Evolutionary conservation across 2,888 invertebrate species (phyloP).

Genomic region (Dione vanillae): DNA sequence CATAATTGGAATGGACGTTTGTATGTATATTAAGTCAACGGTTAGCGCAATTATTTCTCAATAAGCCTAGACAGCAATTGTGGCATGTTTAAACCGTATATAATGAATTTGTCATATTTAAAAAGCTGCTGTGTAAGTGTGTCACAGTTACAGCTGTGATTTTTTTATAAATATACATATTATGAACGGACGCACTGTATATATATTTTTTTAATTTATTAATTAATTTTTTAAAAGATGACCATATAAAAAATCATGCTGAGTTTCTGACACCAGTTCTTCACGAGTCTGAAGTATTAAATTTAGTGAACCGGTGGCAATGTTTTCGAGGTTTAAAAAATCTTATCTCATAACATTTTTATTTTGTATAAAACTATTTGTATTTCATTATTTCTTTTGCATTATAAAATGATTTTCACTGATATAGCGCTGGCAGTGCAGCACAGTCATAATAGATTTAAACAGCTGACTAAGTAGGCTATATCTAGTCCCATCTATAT

Average conservation of each 20-base stretch:
- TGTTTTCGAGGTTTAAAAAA: no score
- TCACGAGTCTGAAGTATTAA: no score
- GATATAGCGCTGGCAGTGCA: background rate
- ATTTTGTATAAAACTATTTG: background rate
- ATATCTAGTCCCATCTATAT: background rate
- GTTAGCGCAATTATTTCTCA: conserved; percentile 19
- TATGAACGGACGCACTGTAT: background rate
- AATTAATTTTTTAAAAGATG: no score
- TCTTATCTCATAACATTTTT: no score
- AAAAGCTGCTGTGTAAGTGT: background rate
- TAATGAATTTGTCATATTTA: conserved; percentile 11
- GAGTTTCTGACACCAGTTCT: no score
- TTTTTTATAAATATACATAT: background rate
- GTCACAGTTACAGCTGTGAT: background rate
- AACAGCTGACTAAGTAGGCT: background rate
- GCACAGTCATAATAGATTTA: background rate
- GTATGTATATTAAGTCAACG: conserved; percentile 20
- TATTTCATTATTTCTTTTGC: background rate
- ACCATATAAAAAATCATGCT: no score
- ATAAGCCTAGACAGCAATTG: conserved; percentile 6
- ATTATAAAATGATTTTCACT: no score
- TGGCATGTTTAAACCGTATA: background rate
- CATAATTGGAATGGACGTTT: conserved; percentile 14
- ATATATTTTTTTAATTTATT: no score
- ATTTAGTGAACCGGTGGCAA: no score